A percentile compares a stretch with the other conserved stretches of the same genome.
These are phyloP conservation scores for Helicoverpa armigera DNA, from an alignment of 1,140 invertebrate genomes.

Conservation along the genomic window DNA sequence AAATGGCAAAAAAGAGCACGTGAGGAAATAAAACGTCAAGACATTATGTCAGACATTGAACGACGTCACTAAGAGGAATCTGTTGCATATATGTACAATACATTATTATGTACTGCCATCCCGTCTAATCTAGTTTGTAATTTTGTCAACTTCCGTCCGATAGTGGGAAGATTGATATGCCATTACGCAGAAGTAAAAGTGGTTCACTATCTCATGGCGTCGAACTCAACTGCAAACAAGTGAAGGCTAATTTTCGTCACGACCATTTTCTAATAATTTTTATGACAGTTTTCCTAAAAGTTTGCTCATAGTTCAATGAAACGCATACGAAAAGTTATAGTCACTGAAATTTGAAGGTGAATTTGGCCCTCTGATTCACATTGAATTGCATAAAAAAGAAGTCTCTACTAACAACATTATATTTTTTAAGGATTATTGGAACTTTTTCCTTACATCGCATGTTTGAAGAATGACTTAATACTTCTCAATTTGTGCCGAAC, in stretches of 20 bases:
- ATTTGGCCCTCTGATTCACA: too few species aligned
- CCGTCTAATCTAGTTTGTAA: not conserved
- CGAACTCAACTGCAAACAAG: not conserved
- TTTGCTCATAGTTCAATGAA: too few species aligned
- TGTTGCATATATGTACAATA: not conserved
- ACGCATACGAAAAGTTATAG: not conserved
- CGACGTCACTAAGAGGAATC: not conserved
- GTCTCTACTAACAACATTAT: not conserved
- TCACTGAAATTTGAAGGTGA: not conserved
- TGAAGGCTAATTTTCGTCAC: not conserved
- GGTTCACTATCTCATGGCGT: not conserved
- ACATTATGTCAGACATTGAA: not conserved
- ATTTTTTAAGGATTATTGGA: too few species aligned
- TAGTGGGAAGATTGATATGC: slow-evolving; percentile 6
- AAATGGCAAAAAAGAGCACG: slow-evolving; percentile 12
- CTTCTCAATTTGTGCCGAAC: slow-evolving; percentile 23
- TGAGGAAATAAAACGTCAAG: not conserved
- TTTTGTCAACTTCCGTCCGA: not conserved
- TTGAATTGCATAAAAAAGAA: not conserved
- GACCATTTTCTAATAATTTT: too few species aligned
- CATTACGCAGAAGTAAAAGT: slow-evolving; percentile 1
- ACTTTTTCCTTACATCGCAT: not conserved
- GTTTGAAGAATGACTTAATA: slow-evolving; percentile 28
- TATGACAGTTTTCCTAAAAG: too few species aligned
- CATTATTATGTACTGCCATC: not conserved